phyloP scores from a whole-genome alignment of 2,113 vertebrate species.

The Sphyrna mokarran region DNA sequence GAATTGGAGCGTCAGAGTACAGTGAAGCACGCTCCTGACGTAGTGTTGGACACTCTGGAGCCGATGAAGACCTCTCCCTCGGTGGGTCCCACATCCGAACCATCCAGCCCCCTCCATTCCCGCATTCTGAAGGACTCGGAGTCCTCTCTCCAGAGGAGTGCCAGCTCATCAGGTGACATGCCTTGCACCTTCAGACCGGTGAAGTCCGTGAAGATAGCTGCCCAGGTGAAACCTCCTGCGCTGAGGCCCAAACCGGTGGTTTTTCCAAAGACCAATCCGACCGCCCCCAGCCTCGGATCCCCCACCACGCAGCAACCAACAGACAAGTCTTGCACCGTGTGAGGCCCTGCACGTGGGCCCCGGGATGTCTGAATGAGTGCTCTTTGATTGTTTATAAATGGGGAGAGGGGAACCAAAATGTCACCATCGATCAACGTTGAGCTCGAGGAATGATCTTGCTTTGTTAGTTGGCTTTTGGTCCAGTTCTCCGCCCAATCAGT shows the following conservation, averaged over 20 bases:
- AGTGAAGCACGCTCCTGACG: constrained; percentile 83
- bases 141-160: constrained; percentile 81
- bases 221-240: constrained; percentile 75
- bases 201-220: constrained; percentile 65
- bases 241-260: constrained; percentile 84
- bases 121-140: constrained; percentile 78
- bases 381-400: neutral
- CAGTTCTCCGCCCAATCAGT: neutral
- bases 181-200: constrained; percentile 81
- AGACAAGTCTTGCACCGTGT: constrained; percentile 92
- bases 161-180: constrained; percentile 85
- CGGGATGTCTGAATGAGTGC: neutral
- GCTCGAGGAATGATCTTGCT: neutral
- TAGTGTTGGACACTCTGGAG: constrained; percentile 95
- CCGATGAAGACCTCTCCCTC: constrained; percentile 74
- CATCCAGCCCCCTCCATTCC: constrained; percentile 91
- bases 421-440: neutral
- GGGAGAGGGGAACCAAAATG: neutral
- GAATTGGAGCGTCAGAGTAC: constrained; percentile 84
- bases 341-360: constrained; percentile 43
- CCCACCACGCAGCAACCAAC: constrained; percentile 65
- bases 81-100: constrained; percentile 76
- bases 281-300: constrained; percentile 69
- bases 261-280: constrained; percentile 75
- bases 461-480: neutral